Evolutionary conservation across 2,888 invertebrate genomes (phyloP).

Genomic region (Abscondita cerata): DNA sequence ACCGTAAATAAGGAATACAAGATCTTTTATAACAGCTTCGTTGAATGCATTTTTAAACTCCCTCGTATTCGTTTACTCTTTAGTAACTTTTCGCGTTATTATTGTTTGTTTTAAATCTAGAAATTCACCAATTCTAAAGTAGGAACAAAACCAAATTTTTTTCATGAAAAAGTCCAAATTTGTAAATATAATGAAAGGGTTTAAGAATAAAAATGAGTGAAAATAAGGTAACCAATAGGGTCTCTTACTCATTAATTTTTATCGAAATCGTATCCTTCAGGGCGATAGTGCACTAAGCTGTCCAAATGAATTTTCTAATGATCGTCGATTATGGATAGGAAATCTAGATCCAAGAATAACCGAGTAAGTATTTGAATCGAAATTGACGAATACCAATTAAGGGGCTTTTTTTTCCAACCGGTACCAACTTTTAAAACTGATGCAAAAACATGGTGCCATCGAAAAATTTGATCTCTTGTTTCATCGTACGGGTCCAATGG

Average conservation of each 20-base stretch:
- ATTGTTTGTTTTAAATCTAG: too few relatives aligned
- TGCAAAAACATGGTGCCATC: constrained; percentile 92
- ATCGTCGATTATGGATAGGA: constrained; percentile 88
- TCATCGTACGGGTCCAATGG: constrained; percentile 87
- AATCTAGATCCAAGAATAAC: constrained; percentile 89
- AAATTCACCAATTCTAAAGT: too few relatives aligned
- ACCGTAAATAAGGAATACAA: too few relatives aligned
- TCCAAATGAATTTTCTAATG: constrained; percentile 57
- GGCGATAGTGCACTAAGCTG: constrained; percentile 5
- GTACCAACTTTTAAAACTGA: constrained; percentile 95
- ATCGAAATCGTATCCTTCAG: neutral
- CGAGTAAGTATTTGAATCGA: constrained; percentile 78
- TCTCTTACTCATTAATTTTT: neutral
- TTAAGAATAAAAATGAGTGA: neutral
- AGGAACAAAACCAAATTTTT: too few relatives aligned
- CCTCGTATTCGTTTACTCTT: too few relatives aligned
- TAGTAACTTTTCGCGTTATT: too few relatives aligned
- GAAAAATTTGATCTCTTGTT: constrained; percentile 96
- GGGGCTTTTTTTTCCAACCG: constrained; percentile 66
- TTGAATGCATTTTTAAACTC: too few relatives aligned
- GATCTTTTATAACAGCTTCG: too few relatives aligned
- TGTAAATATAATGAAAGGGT: neutral
- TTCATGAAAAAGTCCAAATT: too few relatives aligned
- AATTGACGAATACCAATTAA: constrained; percentile 17
- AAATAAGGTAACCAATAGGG: neutral